Evolutionary conservation across 1,140 invertebrate species (phyloP).

Genomic region (Holcopasites calliopsidis): DNA sequence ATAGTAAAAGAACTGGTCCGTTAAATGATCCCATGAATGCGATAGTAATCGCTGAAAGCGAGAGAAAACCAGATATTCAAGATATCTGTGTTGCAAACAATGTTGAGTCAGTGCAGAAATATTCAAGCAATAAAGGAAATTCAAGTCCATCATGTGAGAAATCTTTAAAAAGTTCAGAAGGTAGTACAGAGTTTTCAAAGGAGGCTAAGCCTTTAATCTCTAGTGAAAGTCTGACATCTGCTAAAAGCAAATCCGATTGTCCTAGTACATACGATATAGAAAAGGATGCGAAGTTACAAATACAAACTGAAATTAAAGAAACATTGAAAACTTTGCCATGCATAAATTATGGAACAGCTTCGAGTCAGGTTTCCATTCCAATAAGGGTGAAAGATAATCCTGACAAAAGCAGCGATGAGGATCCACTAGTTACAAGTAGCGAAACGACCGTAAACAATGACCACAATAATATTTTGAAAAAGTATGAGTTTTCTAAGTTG

Average conservation of each 20-base stretch:
- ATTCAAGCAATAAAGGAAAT: neutral
- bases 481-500: constrained; percentile 13
- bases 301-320: neutral
- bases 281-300: neutral
- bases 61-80: constrained; percentile 3
- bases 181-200: neutral
- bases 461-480: constrained; percentile 19
- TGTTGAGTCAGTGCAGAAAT: neutral
- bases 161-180: neutral
- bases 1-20: neutral
- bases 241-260: neutral
- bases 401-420: neutral
- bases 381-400: neutral
- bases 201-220: neutral
- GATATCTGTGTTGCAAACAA: neutral
- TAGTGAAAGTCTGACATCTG: neutral
- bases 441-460: neutral
- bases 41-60: neutral
- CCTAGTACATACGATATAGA: neutral
- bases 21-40: neutral
- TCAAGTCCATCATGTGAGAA: neutral
- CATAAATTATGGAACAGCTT: neutral
- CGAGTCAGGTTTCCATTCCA: neutral
- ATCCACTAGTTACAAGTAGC: neutral
- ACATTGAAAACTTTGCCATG: neutral